A percentile compares a stretch with the other conserved stretches of the same genome.
Conservation (phyloP, 1,140 invertebrate genomes). For the Neuroterus valhalla region DNA sequence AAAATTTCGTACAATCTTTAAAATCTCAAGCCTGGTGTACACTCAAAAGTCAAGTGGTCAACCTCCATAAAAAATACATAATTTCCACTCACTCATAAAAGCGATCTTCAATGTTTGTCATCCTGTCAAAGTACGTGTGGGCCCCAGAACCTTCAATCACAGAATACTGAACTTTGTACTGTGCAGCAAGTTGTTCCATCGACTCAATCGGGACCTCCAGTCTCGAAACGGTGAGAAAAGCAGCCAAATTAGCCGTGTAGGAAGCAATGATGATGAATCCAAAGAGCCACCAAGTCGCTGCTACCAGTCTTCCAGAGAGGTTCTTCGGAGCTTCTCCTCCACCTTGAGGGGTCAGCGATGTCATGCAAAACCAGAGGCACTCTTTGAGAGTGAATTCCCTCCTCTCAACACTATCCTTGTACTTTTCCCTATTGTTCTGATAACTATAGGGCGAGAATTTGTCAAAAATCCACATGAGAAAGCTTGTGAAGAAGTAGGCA, state of each 20-base stretch:
- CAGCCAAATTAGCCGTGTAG: constrained; percentile 97
- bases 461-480: constrained; percentile 97
- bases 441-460: constrained; percentile 97
- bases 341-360: constrained; percentile 95
- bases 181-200: constrained; percentile 93
- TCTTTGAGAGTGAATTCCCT: constrained; percentile 96
- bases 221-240: constrained; percentile 94
- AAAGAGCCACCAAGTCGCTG: constrained; percentile 98
- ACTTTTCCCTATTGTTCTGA: constrained; percentile 95
- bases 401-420: constrained; percentile 95
- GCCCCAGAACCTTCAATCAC: constrained; percentile 89
- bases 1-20: too few relatives aligned
- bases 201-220: constrained; percentile 95
- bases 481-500: constrained; percentile 95
- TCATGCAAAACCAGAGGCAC: constrained; percentile 99
- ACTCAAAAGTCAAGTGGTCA: too few relatives aligned
- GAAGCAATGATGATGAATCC: constrained; percentile 99
- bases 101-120: constrained; percentile 94
- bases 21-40: too few relatives aligned
- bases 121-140: constrained; percentile 95
- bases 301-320: constrained; percentile 92
- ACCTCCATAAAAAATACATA: background rate
- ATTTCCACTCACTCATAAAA: constrained; percentile 91
- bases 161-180: constrained; percentile 96
- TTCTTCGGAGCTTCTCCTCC: constrained; percentile 98